A percentile compares a stretch with the other conserved stretches of the same genome.
Conservation (phyloP, 1,140 invertebrate genomes). For the Euwallacea fornicatus region DNA sequence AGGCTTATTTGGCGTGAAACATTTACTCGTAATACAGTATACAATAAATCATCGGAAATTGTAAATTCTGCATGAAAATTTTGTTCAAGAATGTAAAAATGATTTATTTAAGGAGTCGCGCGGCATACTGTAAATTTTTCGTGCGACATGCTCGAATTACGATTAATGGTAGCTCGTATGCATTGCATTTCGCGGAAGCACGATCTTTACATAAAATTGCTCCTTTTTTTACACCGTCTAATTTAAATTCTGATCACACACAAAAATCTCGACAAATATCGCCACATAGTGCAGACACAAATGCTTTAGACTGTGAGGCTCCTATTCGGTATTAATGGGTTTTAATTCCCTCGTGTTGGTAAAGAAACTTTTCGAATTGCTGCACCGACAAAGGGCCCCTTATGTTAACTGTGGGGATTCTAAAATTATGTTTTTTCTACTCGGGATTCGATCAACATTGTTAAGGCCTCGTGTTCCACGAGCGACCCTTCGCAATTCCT, state of each 20-base stretch:
- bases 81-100: constrained; percentile 8
- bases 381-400: too few relatives aligned
- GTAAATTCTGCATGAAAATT: constrained; percentile 3
- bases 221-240: background rate
- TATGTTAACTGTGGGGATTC: too few relatives aligned
- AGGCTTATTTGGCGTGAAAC: constrained; percentile 2
- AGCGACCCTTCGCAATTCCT: too few relatives aligned
- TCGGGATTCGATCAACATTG: too few relatives aligned
- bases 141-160: constrained; percentile 12
- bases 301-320: too few relatives aligned
- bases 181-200: background rate
- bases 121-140: background rate
- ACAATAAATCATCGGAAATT: constrained; percentile 9
- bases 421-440: too few relatives aligned
- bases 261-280: constrained; percentile 2
- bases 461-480: too few relatives aligned
- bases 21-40: background rate
- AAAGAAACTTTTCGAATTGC: too few relatives aligned
- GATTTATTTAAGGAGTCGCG: constrained; percentile 13
- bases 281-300: background rate
- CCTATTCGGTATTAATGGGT: too few relatives aligned
- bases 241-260: background rate
- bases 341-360: too few relatives aligned
- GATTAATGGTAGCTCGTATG: constrained; percentile 7
- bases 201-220: background rate